Conservation (phyloP, 2,113 vertebrate species). For the Ariopsis seemanni region DNA sequence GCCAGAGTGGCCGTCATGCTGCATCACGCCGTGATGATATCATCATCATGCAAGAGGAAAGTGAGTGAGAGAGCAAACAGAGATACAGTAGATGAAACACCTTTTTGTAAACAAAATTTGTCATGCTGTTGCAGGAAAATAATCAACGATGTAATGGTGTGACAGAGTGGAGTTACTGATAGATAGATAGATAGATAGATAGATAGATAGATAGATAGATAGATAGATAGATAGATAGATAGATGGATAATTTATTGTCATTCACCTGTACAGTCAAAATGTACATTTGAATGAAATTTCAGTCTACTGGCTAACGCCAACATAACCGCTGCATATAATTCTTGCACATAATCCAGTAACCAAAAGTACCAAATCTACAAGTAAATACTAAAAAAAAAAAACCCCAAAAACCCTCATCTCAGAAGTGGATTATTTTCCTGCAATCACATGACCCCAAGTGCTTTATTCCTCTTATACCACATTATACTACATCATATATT, state of each 20-base stretch:
- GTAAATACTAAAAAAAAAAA: too few relatives aligned
- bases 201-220: too few relatives aligned
- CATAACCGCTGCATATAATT: too few relatives aligned
- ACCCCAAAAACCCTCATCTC: too few relatives aligned
- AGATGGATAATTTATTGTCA: too few relatives aligned
- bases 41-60: background rate
- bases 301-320: too few relatives aligned
- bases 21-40: background rate
- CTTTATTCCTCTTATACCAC: background rate
- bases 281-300: too few relatives aligned
- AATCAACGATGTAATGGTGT: background rate
- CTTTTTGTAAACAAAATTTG: background rate
- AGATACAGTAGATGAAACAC: background rate
- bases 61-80: background rate
- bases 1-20: slow-evolving; percentile 83
- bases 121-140: background rate
- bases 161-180: background rate
- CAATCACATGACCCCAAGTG: background rate
- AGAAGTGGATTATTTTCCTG: background rate
- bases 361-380: too few relatives aligned
- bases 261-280: too few relatives aligned
- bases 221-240: too few relatives aligned
- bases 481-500: background rate
- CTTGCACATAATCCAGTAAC: too few relatives aligned
- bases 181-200: too few relatives aligned